Conservation (phyloP, 2,888 invertebrate genomes). For the Drosophila fungiperda region DNA sequence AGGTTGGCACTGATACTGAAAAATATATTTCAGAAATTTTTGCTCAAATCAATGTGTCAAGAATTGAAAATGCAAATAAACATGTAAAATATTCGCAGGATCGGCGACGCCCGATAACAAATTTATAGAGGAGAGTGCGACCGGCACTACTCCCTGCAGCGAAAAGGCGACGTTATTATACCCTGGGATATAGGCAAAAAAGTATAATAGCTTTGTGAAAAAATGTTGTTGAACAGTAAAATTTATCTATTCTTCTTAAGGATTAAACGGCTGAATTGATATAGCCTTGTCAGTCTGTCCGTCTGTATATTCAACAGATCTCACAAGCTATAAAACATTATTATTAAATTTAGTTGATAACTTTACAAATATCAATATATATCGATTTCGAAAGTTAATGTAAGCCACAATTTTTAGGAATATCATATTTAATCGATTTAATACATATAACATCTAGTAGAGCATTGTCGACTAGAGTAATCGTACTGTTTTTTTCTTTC, state of each 20-base stretch:
- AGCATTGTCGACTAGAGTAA: neutral
- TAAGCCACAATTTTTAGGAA: neutral
- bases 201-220: neutral
- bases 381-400: neutral
- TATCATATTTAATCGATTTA: neutral
- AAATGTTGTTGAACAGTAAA: neutral
- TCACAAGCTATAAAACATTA: neutral
- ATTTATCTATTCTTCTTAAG: neutral
- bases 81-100: slow-evolving; percentile 66
- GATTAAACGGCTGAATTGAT: neutral
- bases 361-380: neutral
- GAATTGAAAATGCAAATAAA: slow-evolving; percentile 56
- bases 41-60: slow-evolving; percentile 72
- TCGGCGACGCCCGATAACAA: slow-evolving; percentile 51
- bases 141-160: slow-evolving; percentile 11
- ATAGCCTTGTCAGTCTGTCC: neutral
- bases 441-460: neutral
- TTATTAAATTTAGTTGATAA: neutral
- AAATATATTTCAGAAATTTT: slow-evolving; percentile 70
- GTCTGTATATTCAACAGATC: neutral
- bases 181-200: neutral
- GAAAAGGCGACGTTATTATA: slow-evolving; percentile 52
- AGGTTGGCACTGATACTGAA: slow-evolving; percentile 60
- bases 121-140: slow-evolving; percentile 4
- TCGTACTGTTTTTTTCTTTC: neutral